Percentiles rank a stretch among this genome's conserved stretches.
phyloP scores from a whole-genome alignment of 64 coral and sea anemone genomes.

The Pocillopora verrucosa region DNA sequence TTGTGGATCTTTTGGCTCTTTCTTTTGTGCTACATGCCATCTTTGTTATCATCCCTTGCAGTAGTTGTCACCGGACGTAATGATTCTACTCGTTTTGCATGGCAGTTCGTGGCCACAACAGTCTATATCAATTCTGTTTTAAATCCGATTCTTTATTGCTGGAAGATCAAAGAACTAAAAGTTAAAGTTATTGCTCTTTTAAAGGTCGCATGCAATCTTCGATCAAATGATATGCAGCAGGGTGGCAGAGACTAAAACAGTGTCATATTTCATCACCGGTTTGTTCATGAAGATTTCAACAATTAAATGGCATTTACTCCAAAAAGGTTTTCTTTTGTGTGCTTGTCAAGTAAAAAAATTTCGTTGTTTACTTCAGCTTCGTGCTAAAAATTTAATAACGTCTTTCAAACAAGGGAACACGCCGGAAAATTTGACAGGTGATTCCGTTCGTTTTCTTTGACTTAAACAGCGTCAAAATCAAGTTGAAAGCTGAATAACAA shows the following conservation, averaged over 20 bases:
- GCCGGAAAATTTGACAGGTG: too few species aligned
- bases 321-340: too few species aligned
- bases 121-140: conserved; percentile 1
- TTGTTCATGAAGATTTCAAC: too few species aligned
- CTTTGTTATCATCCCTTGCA: not conserved
- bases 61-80: not conserved
- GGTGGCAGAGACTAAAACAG: not conserved
- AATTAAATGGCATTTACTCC: too few species aligned
- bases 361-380: too few species aligned
- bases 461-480: too few species aligned
- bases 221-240: conserved; percentile 1
- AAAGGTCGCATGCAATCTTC: not conserved
- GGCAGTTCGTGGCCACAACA: not conserved
- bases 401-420: too few species aligned
- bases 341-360: too few species aligned
- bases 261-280: not conserved
- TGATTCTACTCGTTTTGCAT: not conserved
- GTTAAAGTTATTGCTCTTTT: not conserved
- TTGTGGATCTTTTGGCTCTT: not conserved
- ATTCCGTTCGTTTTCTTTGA: too few species aligned
- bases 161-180: conserved; percentile 35
- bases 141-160: conserved; percentile 28
- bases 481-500: too few species aligned
- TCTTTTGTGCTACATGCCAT: not conserved
- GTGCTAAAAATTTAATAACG: too few species aligned